Conservation (phyloP, 2,888 invertebrate genomes). For the Acleris sparsana region DNA sequence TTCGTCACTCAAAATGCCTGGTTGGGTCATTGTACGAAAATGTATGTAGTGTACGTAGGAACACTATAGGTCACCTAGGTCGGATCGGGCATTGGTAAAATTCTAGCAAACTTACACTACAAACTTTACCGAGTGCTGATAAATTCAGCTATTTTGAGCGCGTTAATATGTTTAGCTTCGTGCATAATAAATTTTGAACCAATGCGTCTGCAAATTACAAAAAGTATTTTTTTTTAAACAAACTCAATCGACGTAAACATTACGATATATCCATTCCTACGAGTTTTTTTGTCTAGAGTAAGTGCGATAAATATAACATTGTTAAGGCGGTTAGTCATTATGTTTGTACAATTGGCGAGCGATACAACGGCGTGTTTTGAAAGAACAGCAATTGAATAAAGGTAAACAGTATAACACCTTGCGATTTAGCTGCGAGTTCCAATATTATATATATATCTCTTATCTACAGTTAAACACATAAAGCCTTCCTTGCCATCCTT, state of each 20-base stretch:
- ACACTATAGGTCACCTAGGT: too few relatives aligned
- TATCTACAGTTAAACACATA: too few relatives aligned
- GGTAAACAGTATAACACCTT: conserved; percentile 16
- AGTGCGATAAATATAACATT: conserved; percentile 1
- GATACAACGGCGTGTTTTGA: neutral
- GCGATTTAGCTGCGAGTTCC: neutral
- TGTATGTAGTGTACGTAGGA: too few relatives aligned
- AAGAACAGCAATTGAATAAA: conserved; percentile 7
- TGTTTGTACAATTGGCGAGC: conserved; percentile 24
- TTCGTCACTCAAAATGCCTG: too few relatives aligned
- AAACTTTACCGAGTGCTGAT: too few relatives aligned
- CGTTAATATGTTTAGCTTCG: neutral
- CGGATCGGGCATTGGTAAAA: too few relatives aligned
- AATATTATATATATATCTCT: neutral
- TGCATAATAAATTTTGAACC: neutral
- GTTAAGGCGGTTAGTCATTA: conserved; percentile 11
- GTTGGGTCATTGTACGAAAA: too few relatives aligned
- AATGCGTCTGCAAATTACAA: neutral
- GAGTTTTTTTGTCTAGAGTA: conserved; percentile 2
- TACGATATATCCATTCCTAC: conserved; percentile 1
- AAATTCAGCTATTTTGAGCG: neutral
- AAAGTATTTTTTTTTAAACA: neutral
- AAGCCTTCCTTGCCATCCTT: too few relatives aligned
- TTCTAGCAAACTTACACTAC: too few relatives aligned
- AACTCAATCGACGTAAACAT: conserved; percentile 5